These are phyloP conservation scores for Harpagoxenus sublaevis DNA, from an alignment of 2,888 invertebrate genomes.

Conservation along the genomic window DNA sequence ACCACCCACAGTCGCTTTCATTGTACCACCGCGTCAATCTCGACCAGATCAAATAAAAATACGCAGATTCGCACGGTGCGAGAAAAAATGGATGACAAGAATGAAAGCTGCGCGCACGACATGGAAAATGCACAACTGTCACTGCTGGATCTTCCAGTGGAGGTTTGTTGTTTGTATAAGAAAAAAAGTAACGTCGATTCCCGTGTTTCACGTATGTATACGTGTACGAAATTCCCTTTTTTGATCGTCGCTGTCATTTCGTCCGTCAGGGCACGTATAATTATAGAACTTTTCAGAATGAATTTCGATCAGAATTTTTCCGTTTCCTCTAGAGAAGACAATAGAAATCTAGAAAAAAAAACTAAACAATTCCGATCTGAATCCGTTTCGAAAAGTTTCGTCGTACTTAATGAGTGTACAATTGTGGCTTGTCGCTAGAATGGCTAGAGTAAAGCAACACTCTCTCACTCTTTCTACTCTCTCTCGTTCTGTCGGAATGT, in stretches of 20 bases:
- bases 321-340: too few relatives aligned
- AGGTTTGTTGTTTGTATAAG: constrained; percentile 73
- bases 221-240: neutral
- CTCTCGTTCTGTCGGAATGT: neutral
- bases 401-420: too few relatives aligned
- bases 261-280: neutral
- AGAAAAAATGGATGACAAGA: constrained; percentile 71
- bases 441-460: too few relatives aligned
- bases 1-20: neutral
- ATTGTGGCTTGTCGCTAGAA: too few relatives aligned
- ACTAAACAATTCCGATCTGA: too few relatives aligned
- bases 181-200: neutral
- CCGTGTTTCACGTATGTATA: neutral
- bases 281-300: too few relatives aligned
- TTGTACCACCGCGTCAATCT: neutral
- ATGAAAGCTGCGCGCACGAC: constrained; percentile 48
- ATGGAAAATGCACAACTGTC: constrained; percentile 66
- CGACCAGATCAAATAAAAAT: constrained; percentile 63
- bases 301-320: too few relatives aligned
- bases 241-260: neutral
- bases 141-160: constrained; percentile 81
- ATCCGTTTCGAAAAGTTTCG: too few relatives aligned
- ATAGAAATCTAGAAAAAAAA: too few relatives aligned
- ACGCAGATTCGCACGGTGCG: constrained; percentile 29
- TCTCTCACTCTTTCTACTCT: too few relatives aligned